phyloP scores from a whole-genome alignment of 2,113 vertebrate species.

The Felis catus region DNA sequence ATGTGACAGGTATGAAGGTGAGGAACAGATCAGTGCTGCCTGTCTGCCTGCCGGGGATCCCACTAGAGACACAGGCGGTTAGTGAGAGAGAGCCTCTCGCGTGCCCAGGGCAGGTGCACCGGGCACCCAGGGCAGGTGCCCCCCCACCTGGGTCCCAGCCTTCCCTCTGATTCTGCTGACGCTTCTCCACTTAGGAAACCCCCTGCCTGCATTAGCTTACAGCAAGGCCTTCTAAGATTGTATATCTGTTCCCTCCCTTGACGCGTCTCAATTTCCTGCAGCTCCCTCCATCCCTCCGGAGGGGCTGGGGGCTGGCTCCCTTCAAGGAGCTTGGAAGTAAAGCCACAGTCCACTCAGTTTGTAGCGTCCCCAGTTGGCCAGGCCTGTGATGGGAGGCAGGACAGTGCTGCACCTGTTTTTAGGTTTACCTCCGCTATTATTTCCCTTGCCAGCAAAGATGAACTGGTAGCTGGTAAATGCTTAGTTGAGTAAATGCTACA shows the following conservation, averaged over 20 bases:
- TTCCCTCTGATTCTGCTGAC: not conserved
- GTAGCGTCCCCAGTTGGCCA: not conserved
- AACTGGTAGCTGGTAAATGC: not conserved
- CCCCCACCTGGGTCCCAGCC: fast-evolving
- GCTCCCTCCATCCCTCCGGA: not conserved
- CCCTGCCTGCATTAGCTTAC: not conserved
- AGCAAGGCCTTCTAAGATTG: not conserved
- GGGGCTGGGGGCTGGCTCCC: not conserved
- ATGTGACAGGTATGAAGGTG: not conserved
- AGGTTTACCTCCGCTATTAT: no score
- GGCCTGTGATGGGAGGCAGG: not conserved
- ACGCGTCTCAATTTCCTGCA: not conserved
- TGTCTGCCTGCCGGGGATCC: not conserved
- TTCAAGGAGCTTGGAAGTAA: not conserved
- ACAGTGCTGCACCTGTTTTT: fast-evolving
- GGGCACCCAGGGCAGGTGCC: no score
- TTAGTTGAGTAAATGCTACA: not conserved
- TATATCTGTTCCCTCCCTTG: not conserved
- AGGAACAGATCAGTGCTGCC: not conserved
- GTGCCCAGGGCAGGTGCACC: not conserved
- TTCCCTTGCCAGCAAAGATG: not conserved
- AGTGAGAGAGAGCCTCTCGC: not conserved
- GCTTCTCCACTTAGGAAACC: not conserved
- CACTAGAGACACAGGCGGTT: not conserved
- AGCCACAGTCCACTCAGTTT: not conserved